Evolutionary conservation across 2,888 invertebrate species (phyloP).

Genomic region (Pyrrhia umbra): DNA sequence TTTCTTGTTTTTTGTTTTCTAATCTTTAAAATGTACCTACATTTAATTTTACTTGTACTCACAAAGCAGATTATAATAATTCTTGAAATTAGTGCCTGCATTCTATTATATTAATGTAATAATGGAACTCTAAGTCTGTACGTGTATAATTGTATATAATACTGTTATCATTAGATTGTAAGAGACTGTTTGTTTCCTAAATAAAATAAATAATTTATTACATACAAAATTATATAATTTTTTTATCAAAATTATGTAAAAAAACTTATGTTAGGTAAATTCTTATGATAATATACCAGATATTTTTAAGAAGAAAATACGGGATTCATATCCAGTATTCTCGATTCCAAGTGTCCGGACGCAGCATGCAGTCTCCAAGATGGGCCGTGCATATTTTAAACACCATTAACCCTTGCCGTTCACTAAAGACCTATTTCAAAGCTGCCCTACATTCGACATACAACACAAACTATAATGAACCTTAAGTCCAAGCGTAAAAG

Average conservation of each 20-base stretch:
- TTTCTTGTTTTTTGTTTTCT: not conserved
- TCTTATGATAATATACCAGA: not conserved
- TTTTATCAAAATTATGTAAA: too few species aligned
- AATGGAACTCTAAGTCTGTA: not conserved
- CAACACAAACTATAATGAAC: constrained; percentile 1
- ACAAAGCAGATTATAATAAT: not conserved
- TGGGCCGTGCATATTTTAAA: constrained; percentile 62
- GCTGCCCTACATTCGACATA: constrained; percentile 34
- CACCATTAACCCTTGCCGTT: constrained; percentile 56
- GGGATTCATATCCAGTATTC: constrained; percentile 32
- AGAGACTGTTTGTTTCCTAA: constrained; percentile 9
- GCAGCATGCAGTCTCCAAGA: constrained; percentile 48
- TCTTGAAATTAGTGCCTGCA: not conserved
- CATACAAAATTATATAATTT: too few species aligned
- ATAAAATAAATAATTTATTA: constrained; percentile 1
- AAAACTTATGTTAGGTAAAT: too few species aligned
- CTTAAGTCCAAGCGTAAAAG: not conserved
- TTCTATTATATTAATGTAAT: not conserved
- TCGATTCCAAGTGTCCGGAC: constrained; percentile 19
- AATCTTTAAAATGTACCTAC: not conserved
- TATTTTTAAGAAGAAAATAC: not conserved
- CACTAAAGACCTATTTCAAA: constrained; percentile 46
- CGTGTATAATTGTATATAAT: not conserved
- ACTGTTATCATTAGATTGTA: constrained; percentile 3
- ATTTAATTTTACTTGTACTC: not conserved